phyloP scores from a whole-genome alignment of 1,140 invertebrate genomes.

The Atta texana region DNA sequence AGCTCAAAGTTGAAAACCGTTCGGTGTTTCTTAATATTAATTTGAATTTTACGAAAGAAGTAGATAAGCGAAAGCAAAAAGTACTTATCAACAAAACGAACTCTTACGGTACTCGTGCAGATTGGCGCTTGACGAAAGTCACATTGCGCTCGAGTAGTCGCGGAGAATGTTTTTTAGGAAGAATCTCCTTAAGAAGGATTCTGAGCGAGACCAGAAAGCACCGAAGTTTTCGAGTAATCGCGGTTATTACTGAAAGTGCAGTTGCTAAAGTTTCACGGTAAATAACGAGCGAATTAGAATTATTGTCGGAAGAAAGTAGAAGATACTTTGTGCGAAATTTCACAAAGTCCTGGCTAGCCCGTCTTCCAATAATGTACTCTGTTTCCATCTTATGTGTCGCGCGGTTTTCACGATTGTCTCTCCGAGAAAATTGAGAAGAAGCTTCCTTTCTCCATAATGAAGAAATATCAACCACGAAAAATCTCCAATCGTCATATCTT shows the following conservation, averaged over 20 bases:
- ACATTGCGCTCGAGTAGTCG: slow-evolving; percentile 38
- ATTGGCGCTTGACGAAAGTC: slow-evolving; percentile 53
- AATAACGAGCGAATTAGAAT: slow-evolving; percentile 71
- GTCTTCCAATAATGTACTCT: slow-evolving; percentile 52
- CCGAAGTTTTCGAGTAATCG: slow-evolving; percentile 65
- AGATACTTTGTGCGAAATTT: slow-evolving; percentile 38
- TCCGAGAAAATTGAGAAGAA: slow-evolving; percentile 34
- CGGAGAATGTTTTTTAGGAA: slow-evolving; percentile 57
- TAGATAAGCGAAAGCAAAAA: background rate
- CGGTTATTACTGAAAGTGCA: slow-evolving; percentile 60
- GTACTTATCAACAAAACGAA: background rate
- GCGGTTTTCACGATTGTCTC: slow-evolving; percentile 55
- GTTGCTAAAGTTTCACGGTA: slow-evolving; percentile 66
- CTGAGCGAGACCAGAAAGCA: slow-evolving; percentile 38
- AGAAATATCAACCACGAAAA: slow-evolving; percentile 28
- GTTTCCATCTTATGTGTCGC: slow-evolving; percentile 47
- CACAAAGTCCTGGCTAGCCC: slow-evolving; percentile 32
- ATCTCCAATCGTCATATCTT: background rate
- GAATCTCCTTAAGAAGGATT: slow-evolving; percentile 54
- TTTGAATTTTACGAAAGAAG: slow-evolving; percentile 13
- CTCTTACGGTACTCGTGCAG: slow-evolving; percentile 8
- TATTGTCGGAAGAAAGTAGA: slow-evolving; percentile 57
- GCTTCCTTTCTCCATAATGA: slow-evolving; percentile 16
- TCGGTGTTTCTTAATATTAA: background rate
- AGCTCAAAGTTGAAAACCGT: background rate